Evolutionary conservation across 2,888 invertebrate species (phyloP), one percentile per base, ranked within the genome.

Genomic region (Chirona hameri): DNA sequence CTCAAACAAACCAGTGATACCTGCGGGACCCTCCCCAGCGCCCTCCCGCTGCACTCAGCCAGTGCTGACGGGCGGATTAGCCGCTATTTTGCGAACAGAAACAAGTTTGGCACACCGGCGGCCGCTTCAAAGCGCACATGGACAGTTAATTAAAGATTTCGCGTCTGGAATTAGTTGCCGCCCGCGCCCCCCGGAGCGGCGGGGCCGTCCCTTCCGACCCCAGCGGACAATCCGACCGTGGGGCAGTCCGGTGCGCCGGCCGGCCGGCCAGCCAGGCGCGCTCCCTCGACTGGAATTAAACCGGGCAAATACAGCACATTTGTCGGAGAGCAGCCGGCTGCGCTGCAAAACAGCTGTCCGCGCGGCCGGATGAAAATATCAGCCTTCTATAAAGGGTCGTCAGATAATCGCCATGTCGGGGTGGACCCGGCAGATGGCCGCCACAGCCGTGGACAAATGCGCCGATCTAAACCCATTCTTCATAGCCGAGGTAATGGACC

Each of bases 131-230:
- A 76, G 76, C 24, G 9, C 7, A 2, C 76, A 31, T 76, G 39
- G 76, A 46, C 39, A 76, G 76, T 76, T 76, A 76, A 76, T 76
- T 76, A 76, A 76, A 76, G 39, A 76, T 76, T 46, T 24, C 9
- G 24, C 46, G 76, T 76, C 46, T 39, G 46, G 76, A 24, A 76
- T 76, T 76, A 76, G 76, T 46, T 39, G 31, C 39, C 46, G 1
- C 39, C 31, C 10, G 10, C 46, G 27, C 76, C 76, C 76, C 76
- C 65, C 65, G 65, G 65, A 27, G 65, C 72, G 29, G 69, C 72
- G 31, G 29, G 10, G 5, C 27, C 15, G 29, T 15, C 31, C 72
- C 27, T 29, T 27, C 27, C 29, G 24, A 60, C 24, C 12, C 72
- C 31, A 29, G 14, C 31, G 72, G 29, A 31, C 15, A 4, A 7